Conservation (phyloP, 2,797 vertebrate species). For the Sebastiscus tertius region DNA sequence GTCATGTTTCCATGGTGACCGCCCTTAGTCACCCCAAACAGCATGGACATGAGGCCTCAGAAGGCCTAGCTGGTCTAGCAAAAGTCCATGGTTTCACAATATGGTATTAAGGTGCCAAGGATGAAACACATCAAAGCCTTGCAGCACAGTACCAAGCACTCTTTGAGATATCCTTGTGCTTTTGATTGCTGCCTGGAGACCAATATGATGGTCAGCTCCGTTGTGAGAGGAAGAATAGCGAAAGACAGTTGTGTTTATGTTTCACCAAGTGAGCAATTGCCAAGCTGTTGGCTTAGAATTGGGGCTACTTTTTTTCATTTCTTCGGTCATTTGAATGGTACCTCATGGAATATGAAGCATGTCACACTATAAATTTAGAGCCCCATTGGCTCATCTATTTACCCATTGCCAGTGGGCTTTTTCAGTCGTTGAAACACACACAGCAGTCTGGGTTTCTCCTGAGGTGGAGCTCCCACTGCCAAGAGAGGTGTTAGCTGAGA, state of each 20-base stretch:
- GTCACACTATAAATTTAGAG: constrained; percentile 25
- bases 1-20: constrained; percentile 73
- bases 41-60: constrained; percentile 38
- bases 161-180: constrained; percentile 74
- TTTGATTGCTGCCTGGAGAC: constrained; percentile 64
- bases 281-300: constrained; percentile 37
- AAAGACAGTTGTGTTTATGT: constrained; percentile 48
- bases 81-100: constrained; percentile 71
- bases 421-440: constrained; percentile 38
- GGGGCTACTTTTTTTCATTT: constrained; percentile 13
- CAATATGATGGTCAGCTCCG: constrained; percentile 16
- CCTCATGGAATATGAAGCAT: constrained; percentile 33
- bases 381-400: constrained; percentile 37
- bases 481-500: constrained; percentile 42
- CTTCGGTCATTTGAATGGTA: constrained; percentile 48
- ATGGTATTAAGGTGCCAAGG: constrained; percentile 81
- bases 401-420: constrained; percentile 23
- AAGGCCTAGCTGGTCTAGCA: constrained; percentile 13
- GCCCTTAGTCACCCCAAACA: constrained; percentile 84
- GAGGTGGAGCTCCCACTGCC: constrained; percentile 25
- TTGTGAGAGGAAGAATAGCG: neutral
- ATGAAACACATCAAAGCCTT: constrained; percentile 75
- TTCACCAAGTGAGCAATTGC: constrained; percentile 42
- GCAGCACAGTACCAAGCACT: constrained; percentile 82
- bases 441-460: constrained; percentile 26